Evolutionary conservation across 2,888 invertebrate genomes (phyloP).

Genomic region (Drosophila nigricruria): DNA sequence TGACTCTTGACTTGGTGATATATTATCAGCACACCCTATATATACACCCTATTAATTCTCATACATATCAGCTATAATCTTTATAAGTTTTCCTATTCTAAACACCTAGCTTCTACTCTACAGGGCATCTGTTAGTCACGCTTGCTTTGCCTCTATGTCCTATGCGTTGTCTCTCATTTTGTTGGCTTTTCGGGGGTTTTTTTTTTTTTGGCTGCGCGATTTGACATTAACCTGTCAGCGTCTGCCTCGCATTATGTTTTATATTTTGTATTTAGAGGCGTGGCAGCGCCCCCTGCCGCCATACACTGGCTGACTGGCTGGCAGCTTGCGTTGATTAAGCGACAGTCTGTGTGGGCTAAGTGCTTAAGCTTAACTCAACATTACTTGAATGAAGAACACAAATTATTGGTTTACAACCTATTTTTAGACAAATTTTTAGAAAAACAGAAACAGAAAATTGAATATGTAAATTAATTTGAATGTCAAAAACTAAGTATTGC

Average conservation of each 20-base stretch:
- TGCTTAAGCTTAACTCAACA: conserved; percentile 7
- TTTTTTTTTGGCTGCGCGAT: conserved; percentile 56
- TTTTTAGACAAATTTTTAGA: too few species aligned
- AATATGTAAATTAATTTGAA: not conserved
- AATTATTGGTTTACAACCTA: not conserved
- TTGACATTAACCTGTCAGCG: conserved; percentile 76
- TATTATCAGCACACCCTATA: not conserved
- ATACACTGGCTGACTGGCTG: not conserved
- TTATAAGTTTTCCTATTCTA: not conserved
- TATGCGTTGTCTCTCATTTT: conserved; percentile 34
- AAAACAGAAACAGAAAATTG: too few species aligned
- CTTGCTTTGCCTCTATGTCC: not conserved
- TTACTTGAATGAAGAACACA: not conserved
- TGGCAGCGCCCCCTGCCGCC: conserved; percentile 1
- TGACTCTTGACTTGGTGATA: not conserved
- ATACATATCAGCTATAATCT: not conserved
- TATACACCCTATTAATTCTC: not conserved
- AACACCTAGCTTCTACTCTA: not conserved
- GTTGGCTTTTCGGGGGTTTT: conserved; percentile 52
- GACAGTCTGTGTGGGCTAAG: conserved; percentile 4
- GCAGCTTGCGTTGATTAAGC: conserved; percentile 16
- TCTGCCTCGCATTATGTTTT: conserved; percentile 55
- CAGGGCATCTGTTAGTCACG: conserved; percentile 10
- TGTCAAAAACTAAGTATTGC: not conserved
- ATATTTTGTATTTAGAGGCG: conserved; percentile 52